Evolutionary conservation across 2,113 vertebrate species (phyloP).

Genomic region (Bungarus multicinctus): DNA sequence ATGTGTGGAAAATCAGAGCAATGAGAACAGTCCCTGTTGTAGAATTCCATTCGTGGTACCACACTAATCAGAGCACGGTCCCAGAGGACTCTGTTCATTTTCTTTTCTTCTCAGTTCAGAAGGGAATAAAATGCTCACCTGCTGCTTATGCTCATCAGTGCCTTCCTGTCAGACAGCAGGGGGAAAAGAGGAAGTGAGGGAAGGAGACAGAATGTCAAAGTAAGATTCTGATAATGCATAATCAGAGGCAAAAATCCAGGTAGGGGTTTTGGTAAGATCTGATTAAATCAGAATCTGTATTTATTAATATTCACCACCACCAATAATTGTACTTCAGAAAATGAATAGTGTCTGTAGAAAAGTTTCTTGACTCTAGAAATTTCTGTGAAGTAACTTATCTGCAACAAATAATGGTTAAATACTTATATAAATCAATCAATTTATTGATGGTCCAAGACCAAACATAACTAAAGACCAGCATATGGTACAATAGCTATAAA

Average conservation of each 20-base stretch:
- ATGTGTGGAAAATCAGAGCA: constrained; percentile 21
- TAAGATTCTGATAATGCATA: constrained; percentile 51
- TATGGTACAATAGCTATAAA: neutral
- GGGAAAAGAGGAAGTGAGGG: neutral
- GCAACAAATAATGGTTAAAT: neutral
- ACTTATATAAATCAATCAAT: neutral
- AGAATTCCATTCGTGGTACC: constrained; percentile 10
- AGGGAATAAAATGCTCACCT: constrained; percentile 47
- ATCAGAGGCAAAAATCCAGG: constrained; percentile 57
- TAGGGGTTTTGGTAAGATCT: constrained; percentile 55
- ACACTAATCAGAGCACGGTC: constrained; percentile 7
- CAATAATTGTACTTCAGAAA: constrained; percentile 30
- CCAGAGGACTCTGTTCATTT: constrained; percentile 27
- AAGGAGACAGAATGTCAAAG: constrained; percentile 15
- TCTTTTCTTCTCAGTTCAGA: constrained; percentile 59
- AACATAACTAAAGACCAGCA: neutral
- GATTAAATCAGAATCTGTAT: constrained; percentile 59
- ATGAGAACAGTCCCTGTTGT: constrained; percentile 18
- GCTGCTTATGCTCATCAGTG: constrained; percentile 58
- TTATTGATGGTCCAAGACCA: neutral
- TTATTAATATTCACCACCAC: constrained; percentile 48
- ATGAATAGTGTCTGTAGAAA: constrained; percentile 4
- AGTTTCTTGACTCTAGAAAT: neutral
- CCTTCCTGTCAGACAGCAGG: constrained; percentile 55
- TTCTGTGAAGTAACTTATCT: neutral